Base-by-base conservation (phyloP, 2,888 invertebrate species). In the Abscondita cerata region DNA sequence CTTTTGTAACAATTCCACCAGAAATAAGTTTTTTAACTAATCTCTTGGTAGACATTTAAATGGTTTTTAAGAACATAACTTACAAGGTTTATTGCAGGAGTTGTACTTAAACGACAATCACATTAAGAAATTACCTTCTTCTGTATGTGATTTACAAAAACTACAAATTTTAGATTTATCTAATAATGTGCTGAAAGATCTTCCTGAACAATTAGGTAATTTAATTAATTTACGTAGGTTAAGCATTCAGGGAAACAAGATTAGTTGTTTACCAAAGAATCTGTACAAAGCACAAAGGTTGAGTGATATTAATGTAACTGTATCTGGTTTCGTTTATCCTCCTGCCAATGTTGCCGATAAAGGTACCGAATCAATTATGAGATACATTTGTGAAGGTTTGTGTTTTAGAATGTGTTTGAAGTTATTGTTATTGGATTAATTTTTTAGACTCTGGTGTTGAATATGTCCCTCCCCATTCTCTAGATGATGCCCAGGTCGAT, bases 51-150 rank as follows among this genome's bases (percentile, higher is more conserved):
- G n/a, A n/a, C n/a, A n/a, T n/a, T n/a, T n/a, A n/a, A n/a, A 80
- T 52, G 51, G 6, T 25, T 36, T 54, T 36, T 36, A 36, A 12
- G 11, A 2, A 2, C 12, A n/a, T 6, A n/a, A n/a, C 11, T 52
- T 44, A 31, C 11, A 48, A n/a, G 13, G 51, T 48, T 53, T 59
- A 64, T 69, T 62, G 76, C 80, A 89, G 89, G 91, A 92, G 77
- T 81, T 94, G 62, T 87, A 92, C 81, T 72, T 92, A 66, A 89
- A 89, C 75, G 83, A 88, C 74, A 94, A 94, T 83, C 83, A 83
- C 64, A 78, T 94, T 59, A 86, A 86, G 75, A 81, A 81, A 71
- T 81, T 95, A 76, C 92, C 93, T 65, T 85, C 87, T 61, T 84
- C 85, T 66, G 84, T 94, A 73, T 85, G 87, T 70, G 80, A 82